A percentile compares a stretch with the other conserved stretches of the same genome.
Evolutionary conservation across 1,140 invertebrate genomes (phyloP).

Genomic region (Rhopalosiphum padi): DNA sequence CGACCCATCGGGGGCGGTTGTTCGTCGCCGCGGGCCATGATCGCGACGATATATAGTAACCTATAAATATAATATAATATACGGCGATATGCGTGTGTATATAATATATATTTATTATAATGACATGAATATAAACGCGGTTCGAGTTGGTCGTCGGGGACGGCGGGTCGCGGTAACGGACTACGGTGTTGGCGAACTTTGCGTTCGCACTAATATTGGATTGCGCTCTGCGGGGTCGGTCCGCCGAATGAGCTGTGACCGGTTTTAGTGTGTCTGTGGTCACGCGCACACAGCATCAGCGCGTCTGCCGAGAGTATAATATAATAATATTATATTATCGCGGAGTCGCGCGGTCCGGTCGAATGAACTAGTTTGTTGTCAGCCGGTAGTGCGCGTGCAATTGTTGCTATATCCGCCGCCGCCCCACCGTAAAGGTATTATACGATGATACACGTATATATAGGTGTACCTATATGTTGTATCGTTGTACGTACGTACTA

Average conservation of each 20-base stretch:
- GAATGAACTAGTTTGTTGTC: conserved; percentile 47
- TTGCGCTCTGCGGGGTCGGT: not conserved
- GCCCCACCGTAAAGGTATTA: conserved; percentile 5
- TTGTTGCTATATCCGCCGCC: not conserved
- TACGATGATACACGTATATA: not conserved
- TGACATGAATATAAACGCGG: too few species aligned
- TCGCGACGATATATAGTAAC: not conserved
- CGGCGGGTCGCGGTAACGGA: not conserved
- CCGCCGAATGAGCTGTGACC: not conserved
- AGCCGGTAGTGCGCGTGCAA: not conserved
- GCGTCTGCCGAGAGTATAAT: not conserved
- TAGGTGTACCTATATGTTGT: not conserved
- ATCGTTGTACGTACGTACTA: not conserved
- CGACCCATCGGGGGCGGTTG: not conserved
- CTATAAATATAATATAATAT: too few species aligned
- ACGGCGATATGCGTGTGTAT: too few species aligned
- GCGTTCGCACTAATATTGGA: not conserved
- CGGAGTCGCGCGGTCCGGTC: conserved; percentile 11
- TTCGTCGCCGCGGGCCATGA: not conserved
- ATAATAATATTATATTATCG: not conserved
- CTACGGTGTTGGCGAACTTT: not conserved
- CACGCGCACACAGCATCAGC: conserved; percentile 30
- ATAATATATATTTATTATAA: too few species aligned
- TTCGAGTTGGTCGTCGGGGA: too few species aligned
- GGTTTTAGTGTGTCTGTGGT: not conserved